Evolutionary conservation across 2,888 invertebrate species (phyloP), one percentile per base, ranked within the genome.

Genomic region (Drosophila falleni): DNA sequence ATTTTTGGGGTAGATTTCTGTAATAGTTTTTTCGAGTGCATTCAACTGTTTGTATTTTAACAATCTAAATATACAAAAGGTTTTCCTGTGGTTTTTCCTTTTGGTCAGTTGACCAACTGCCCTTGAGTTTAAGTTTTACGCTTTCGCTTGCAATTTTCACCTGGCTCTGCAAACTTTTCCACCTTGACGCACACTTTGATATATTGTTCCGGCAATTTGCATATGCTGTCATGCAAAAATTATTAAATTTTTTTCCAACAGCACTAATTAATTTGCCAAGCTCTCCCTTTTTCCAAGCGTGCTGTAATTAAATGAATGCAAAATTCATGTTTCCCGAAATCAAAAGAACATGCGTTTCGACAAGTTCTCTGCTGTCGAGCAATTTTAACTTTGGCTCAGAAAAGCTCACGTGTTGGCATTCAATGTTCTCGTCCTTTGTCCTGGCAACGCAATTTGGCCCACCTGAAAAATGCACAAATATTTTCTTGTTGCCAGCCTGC

Each of bases 231-330:
- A 88, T 88, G 88, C 88, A 74, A 90, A 88, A 88, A 80, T 83
- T 75, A 87, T 89, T 89, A 85, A 63, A 75, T 71, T 51, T 80
- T 69, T 64, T 26, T 4, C 44, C 41, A 29, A 37, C 58, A 74
- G 56, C 80, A 71, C 75, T 86, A 86, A 88, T 86, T 86, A 89
- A 89, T 87, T 83, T 88, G 64, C 65, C 42, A 42, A 23, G 11
- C 1, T n/a, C n/a, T 2, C 42, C 11, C 11, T 3, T 16, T n/a
- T 10, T n/a, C 6, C 3, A 15, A 8, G 16, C 15, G 64, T 51
- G 53, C 71, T 76, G 78, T 84, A 90, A 91, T 90, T 91, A 90
- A 90, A 77, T 81, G 91, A 91, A 91, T 91, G 90, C 89, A 77
- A 90, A 80, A 84, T 69, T 78, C 89, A 81, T 90, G 91, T 91